phyloP scores from a whole-genome alignment of 2,113 vertebrate species.

The Mustela lutreola region DNA sequence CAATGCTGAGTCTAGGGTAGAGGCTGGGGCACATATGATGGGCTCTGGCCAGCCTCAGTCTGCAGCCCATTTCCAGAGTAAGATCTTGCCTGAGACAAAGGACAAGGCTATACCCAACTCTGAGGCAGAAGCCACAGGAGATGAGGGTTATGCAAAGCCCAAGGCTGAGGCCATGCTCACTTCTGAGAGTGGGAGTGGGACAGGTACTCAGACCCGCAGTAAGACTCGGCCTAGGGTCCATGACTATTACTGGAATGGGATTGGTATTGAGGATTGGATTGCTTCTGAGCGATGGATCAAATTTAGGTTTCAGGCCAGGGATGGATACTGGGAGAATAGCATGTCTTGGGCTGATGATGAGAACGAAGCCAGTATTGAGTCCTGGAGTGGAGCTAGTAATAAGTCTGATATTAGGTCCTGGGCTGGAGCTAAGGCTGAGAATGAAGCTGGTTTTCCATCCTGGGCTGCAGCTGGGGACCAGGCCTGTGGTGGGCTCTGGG shows the following conservation, averaged over 20 bases:
- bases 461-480: conserved; percentile 68
- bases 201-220: background rate
- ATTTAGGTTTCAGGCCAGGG: conserved; percentile 81
- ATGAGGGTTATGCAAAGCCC: background rate
- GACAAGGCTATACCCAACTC: conserved; percentile 47
- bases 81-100: conserved; percentile 18
- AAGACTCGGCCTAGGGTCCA: conserved; percentile 51
- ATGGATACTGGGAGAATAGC: conserved; percentile 81
- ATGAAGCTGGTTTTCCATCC: conserved; percentile 63
- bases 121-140: conserved; percentile 26
- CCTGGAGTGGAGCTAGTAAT: conserved; percentile 67
- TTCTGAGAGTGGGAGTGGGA: conserved; percentile 45
- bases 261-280: conserved; percentile 82
- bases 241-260: conserved; percentile 79
- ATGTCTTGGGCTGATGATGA: conserved; percentile 79
- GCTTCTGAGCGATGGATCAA: conserved; percentile 82
- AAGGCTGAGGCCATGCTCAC: background rate
- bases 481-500: conserved; percentile 64
- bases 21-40: background rate
- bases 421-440: conserved; percentile 59
- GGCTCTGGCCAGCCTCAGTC: conserved; percentile 41
- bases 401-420: conserved; percentile 58
- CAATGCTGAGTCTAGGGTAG: conserved; percentile 42
- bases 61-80: conserved; percentile 42
- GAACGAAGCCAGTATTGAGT: conserved; percentile 56